A percentile compares a stretch with the other conserved stretches of the same genome.
phyloP scores from a whole-genome alignment of 1,140 invertebrate genomes.

The Drosophila pseudoananassae region DNA sequence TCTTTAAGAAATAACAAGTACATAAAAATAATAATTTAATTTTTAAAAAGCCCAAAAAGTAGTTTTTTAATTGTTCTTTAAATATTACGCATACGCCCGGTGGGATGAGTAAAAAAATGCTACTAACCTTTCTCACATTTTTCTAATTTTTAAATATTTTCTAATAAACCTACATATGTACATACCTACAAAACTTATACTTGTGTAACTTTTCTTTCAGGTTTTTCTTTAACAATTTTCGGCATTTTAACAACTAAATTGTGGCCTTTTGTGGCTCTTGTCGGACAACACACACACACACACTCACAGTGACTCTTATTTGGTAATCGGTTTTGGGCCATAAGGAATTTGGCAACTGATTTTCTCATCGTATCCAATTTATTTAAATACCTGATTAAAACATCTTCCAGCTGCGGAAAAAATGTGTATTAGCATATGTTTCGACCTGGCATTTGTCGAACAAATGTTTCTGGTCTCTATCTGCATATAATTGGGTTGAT shows the following conservation, averaged over 20 bases:
- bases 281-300: constrained; percentile 60
- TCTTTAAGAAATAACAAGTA: too few species aligned
- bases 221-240: constrained; percentile 23
- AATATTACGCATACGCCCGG: too few species aligned
- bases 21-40: too few species aligned
- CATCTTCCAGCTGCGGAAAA: constrained; percentile 15
- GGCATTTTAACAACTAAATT: constrained; percentile 34
- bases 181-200: too few species aligned
- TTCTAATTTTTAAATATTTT: neutral
- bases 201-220: constrained; percentile 39
- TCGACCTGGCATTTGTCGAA: constrained; percentile 23
- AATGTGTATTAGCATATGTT: constrained; percentile 42
- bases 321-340: constrained; percentile 33
- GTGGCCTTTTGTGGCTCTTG: constrained; percentile 37
- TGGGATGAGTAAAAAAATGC: too few species aligned
- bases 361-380: constrained; percentile 16
- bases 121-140: constrained; percentile 33
- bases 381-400: constrained; percentile 40
- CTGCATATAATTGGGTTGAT: constrained; percentile 7
- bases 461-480: constrained; percentile 29
- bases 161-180: neutral
- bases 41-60: too few species aligned
- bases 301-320: constrained; percentile 13
- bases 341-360: constrained; percentile 59
- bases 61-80: too few species aligned